phyloP scores from a whole-genome alignment of 2,113 vertebrate genomes.

The Lamprologus tigripictilis region DNA sequence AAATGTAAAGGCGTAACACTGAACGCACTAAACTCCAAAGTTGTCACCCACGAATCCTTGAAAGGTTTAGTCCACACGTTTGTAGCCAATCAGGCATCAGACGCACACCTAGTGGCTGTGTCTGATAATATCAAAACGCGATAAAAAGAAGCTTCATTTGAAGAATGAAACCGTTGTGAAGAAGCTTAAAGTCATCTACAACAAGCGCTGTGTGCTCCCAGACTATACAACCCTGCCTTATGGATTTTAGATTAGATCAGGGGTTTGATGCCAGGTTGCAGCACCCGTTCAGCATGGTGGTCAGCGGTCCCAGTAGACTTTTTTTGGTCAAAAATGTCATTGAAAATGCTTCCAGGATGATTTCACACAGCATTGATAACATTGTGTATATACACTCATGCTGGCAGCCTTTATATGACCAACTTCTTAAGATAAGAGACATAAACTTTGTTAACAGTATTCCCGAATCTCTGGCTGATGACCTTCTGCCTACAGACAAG shows the following conservation, averaged over 20 bases:
- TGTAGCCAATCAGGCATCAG: fast-evolving
- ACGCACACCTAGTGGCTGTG: fast-evolving
- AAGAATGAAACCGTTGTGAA: fast-evolving
- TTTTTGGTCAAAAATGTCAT: fast-evolving
- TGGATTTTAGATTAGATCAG: fast-evolving
- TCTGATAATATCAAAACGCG: fast-evolving
- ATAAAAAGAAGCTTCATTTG: neutral
- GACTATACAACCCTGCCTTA: neutral
- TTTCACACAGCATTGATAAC: fast-evolving
- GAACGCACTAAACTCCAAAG: fast-evolving
- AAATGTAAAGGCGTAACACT: fast-evolving
- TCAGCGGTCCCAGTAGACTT: fast-evolving
- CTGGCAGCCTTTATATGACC: fast-evolving
- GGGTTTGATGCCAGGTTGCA: fast-evolving
- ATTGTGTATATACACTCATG: fast-evolving
- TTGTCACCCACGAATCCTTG: fast-evolving
- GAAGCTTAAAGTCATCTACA: fast-evolving
- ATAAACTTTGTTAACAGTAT: neutral
- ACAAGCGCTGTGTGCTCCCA: fast-evolving
- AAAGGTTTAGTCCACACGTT: neutral
- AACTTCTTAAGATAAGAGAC: fast-evolving
- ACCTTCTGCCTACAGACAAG: neutral
- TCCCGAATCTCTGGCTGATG: fast-evolving
- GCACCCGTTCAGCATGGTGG: fast-evolving
- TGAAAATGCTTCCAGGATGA: fast-evolving